These are phyloP conservation scores for Bombus superbus DNA, from an alignment of 1,140 invertebrate genomes.

Conservation along the genomic window DNA sequence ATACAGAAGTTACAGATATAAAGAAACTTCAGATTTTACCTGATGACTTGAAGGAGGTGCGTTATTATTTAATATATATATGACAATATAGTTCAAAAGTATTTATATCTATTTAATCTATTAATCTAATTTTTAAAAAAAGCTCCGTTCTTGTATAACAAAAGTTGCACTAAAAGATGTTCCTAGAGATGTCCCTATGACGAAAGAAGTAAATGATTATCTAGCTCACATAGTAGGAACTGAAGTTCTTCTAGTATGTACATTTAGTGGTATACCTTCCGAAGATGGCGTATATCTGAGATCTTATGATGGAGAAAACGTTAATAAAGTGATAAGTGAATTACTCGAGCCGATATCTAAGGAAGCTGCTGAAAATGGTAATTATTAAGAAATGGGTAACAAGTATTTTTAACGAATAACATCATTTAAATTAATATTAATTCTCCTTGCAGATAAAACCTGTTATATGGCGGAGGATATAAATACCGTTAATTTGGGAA, in stretches of 20 bases:
- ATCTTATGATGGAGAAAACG: slow-evolving; percentile 42
- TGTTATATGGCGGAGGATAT: slow-evolving; percentile 65
- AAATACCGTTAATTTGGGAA: slow-evolving; percentile 63
- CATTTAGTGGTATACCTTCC: slow-evolving; percentile 57
- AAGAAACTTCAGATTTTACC: slow-evolving; percentile 67
- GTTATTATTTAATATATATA: slow-evolving; percentile 5
- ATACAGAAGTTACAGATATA: slow-evolving; percentile 61
- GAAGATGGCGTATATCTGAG: slow-evolving; percentile 72
- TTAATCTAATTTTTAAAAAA: slow-evolving; percentile 25
- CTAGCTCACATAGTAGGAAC: slow-evolving; percentile 59
- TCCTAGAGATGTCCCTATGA: slow-evolving; percentile 66
- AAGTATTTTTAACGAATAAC: not conserved
- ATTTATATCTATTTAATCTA: not conserved
- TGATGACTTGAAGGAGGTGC: slow-evolving; percentile 68
- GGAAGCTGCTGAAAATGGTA: slow-evolving; percentile 55
- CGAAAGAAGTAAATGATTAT: slow-evolving; percentile 67
- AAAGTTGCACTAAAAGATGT: slow-evolving; percentile 73
- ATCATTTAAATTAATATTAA: slow-evolving; percentile 29
- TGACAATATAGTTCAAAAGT: slow-evolving; percentile 25
- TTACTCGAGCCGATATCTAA: slow-evolving; percentile 70
- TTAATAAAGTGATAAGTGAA: slow-evolving; percentile 72
- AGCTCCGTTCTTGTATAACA: slow-evolving; percentile 50
- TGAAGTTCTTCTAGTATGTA: slow-evolving; percentile 65
- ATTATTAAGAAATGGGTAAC: not conserved
- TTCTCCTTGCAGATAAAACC: slow-evolving; percentile 55